These are phyloP conservation scores for Adrianichthys oophorus DNA, from an alignment of 2,797 vertebrate genomes.

Conservation along the genomic window DNA sequence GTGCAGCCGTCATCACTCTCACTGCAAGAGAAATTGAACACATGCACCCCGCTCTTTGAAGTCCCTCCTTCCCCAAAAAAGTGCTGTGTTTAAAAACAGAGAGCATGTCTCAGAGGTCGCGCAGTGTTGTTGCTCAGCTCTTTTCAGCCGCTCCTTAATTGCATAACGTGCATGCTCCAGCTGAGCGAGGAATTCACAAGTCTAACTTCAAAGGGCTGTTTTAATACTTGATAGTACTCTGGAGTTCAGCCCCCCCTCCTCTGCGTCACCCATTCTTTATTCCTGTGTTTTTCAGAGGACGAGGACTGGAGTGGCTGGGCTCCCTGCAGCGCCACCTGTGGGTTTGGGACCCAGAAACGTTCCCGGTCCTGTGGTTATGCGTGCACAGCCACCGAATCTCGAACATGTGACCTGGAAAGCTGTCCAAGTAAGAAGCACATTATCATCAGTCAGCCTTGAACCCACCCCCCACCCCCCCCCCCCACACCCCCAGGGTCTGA, in stretches of 20 bases:
- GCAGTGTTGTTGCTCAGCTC: constrained; percentile 22
- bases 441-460: too few relatives aligned
- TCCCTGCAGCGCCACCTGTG: constrained; percentile 85
- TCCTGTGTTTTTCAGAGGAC: constrained; percentile 10
- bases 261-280: not conserved
- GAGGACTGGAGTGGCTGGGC: constrained; percentile 90
- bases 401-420: constrained; percentile 83
- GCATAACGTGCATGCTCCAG: constrained; percentile 55
- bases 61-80: constrained; percentile 4
- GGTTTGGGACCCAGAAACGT: constrained; percentile 86
- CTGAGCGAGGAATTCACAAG: constrained; percentile 60
- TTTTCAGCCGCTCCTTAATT: constrained; percentile 44
- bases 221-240: not conserved
- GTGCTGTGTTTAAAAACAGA: constrained; percentile 29
- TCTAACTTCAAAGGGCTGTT: constrained; percentile 2
- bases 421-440: constrained; percentile 76
- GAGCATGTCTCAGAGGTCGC: constrained; percentile 34
- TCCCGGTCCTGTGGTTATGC: constrained; percentile 88
- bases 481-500: too few relatives aligned
- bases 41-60: constrained; percentile 15
- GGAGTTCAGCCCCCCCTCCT: not conserved
- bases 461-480: too few relatives aligned
- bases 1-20: constrained; percentile 22
- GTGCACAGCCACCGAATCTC: constrained; percentile 87
- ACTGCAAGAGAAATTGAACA: constrained; percentile 13